Conservation (phyloP, 2,113 vertebrate genomes). For the Petroica traversi region DNA sequence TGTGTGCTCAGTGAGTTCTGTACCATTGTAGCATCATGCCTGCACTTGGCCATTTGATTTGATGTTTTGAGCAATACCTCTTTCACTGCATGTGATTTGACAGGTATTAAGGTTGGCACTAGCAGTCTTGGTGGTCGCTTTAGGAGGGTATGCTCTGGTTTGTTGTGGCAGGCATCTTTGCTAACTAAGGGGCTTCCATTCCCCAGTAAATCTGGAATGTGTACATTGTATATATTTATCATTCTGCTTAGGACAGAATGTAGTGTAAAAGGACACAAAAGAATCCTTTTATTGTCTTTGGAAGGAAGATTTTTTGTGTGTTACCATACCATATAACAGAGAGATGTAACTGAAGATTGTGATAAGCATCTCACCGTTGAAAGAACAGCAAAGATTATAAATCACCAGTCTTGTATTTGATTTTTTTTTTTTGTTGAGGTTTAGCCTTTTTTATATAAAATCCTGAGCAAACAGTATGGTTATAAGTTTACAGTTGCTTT, state of each 20-base stretch:
- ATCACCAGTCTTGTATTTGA: neutral
- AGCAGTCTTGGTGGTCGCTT: neutral
- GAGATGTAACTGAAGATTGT: neutral
- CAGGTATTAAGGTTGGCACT: neutral
- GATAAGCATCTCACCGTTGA: neutral
- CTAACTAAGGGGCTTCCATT: neutral
- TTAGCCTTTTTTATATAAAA: neutral
- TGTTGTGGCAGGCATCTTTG: neutral
- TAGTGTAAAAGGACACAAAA: neutral
- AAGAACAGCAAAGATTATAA: neutral
- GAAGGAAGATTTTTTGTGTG: neutral
- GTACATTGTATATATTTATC: neutral
- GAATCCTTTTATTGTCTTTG: neutral
- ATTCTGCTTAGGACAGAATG: neutral
- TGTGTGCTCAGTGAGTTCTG: neutral
- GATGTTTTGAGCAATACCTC: neutral
- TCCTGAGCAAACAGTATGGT: neutral
- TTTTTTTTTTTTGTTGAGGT: neutral
- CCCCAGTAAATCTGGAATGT: neutral
- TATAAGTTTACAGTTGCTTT: neutral
- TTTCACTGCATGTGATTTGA: neutral
- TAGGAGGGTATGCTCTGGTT: neutral
- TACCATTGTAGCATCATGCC: neutral
- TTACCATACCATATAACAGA: neutral
- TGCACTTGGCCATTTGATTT: neutral